phyloP scores from a whole-genome alignment of 2,888 invertebrate genomes.

The Lydus trimaculatus region DNA sequence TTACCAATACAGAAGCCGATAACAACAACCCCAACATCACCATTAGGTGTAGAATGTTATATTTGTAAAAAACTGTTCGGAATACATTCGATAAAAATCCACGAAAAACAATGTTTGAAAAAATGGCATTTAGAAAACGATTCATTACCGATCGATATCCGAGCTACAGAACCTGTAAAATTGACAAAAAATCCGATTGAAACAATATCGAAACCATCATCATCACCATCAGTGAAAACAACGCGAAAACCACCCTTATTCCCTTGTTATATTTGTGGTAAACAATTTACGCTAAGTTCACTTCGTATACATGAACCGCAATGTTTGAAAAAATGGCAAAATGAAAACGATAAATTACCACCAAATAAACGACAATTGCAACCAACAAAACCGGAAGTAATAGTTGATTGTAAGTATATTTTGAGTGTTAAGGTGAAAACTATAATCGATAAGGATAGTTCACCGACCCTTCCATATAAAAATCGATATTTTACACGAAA shows the following conservation, averaged over 20 bases:
- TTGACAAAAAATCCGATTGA: no score
- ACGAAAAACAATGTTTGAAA: constrained; percentile 72
- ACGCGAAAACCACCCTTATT: constrained; percentile 51
- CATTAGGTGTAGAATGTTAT: constrained; percentile 64
- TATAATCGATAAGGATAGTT: constrained; percentile 21
- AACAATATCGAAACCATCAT: background rate
- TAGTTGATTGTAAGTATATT: constrained; percentile 58
- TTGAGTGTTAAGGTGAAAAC: constrained; percentile 23
- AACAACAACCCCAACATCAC: constrained; percentile 29
- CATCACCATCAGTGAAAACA: background rate
- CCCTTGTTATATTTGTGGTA: constrained; percentile 71
- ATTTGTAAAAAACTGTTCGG: constrained; percentile 73
- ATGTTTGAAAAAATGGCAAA: constrained; percentile 70
- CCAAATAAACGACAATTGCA: constrained; percentile 62
- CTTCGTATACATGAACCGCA: constrained; percentile 72
- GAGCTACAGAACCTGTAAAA: constrained; percentile 28
- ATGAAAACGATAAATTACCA: constrained; percentile 69
- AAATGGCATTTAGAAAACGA: constrained; percentile 70
- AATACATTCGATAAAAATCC: constrained; percentile 68
- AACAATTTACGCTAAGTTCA: constrained; percentile 69
- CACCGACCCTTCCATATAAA: background rate
- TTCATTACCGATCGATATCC: constrained; percentile 61
- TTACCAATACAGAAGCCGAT: constrained; percentile 42
- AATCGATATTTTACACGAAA: background rate
- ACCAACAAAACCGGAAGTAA: constrained; percentile 67